A percentile compares a stretch with the other conserved stretches of the same genome.
Conservation (phyloP, 1,140 invertebrate species). For the Cyclargus thomasi region DNA sequence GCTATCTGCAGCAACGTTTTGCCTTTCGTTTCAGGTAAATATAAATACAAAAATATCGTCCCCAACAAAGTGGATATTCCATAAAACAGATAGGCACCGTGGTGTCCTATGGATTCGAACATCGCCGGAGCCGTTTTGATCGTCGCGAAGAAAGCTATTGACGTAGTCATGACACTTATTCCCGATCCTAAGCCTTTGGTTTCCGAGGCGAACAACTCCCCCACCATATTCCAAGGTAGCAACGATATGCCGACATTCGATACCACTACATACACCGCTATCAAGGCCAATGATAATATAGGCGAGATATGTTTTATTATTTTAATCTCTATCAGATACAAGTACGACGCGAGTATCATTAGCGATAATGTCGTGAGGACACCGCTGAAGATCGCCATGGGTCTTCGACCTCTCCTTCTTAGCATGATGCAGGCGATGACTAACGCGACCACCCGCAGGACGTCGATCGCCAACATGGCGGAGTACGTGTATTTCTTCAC, state of each 20-base stretch:
- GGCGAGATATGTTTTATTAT: slow-evolving; percentile 49
- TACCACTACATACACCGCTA: slow-evolving; percentile 60
- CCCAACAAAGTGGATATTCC: slow-evolving; percentile 76
- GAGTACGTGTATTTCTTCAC: slow-evolving; percentile 75
- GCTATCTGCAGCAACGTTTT: slow-evolving; percentile 80
- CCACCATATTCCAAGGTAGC: slow-evolving; percentile 78
- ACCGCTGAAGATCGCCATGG: slow-evolving; percentile 76
- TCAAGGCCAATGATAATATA: slow-evolving; percentile 52
- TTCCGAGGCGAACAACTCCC: slow-evolving; percentile 75
- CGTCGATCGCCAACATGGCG: slow-evolving; percentile 80
- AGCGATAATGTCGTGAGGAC: slow-evolving; percentile 74
- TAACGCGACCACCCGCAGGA: slow-evolving; percentile 79
- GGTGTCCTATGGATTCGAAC: slow-evolving; percentile 72
- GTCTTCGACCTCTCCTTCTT: slow-evolving; percentile 76
- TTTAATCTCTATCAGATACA: slow-evolving; percentile 52
- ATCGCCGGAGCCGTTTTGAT: slow-evolving; percentile 78
- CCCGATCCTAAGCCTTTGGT: slow-evolving; percentile 74
- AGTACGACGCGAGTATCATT: slow-evolving; percentile 64
- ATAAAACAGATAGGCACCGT: slow-evolving; percentile 79
- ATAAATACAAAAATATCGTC: slow-evolving; percentile 77
- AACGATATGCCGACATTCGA: slow-evolving; percentile 69
- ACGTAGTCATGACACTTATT: slow-evolving; percentile 77
- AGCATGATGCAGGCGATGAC: slow-evolving; percentile 76
- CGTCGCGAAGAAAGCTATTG: slow-evolving; percentile 78
- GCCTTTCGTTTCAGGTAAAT: slow-evolving; percentile 82